Evolutionary conservation across 2,113 vertebrate species (phyloP), one percentile per base, ranked within the genome.

Genomic region (Colaptes auratus): DNA sequence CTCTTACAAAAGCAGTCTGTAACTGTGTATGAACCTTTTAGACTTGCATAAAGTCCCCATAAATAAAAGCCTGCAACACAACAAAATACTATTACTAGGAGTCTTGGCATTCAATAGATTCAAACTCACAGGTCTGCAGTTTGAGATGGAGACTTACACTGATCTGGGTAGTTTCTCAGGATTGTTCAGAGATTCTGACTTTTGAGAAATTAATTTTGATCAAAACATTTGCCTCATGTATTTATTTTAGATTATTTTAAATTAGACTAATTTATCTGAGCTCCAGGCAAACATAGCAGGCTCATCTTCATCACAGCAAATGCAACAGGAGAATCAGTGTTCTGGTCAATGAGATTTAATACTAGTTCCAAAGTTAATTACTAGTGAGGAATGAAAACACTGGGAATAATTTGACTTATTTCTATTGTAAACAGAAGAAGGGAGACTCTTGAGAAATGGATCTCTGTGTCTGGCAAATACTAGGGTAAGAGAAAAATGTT

Each of bases 51-150:
- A 80, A 90, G 12, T 1, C 0, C 4, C 6, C 7, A 30, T 44
- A 80, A 92, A 95, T 92, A 96, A 96, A 96, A 83, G 73, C 42
- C 42, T 91, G 52, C 28, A 76, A 82, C 59, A 80, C 35, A 3
- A 4, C 64, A 71, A 56, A 39, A 60, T 21, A 17, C 17, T n/a
- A 7, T 71, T 55, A 42, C 9, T 33, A 33, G 9, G 10, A 81
- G 46, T 82, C 30, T 87, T 87, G 66, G 36, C 31, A 39, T 82
- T 82, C 52, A 86, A 35, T 6, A 53, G 9, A 25, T 70, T 80
- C 67, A 61, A 91, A 61, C 24, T 56, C 17, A 13, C 2, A 28
- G 31, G 15, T 72, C 24, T 88, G n/a, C 50, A 52, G 50, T 52
- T 52, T 52, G 23, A 52, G 50, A 52, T 25, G 50, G 35, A 77